Base-by-base conservation (phyloP, 2,888 invertebrate species). In the Ectobius pallidus region DNA sequence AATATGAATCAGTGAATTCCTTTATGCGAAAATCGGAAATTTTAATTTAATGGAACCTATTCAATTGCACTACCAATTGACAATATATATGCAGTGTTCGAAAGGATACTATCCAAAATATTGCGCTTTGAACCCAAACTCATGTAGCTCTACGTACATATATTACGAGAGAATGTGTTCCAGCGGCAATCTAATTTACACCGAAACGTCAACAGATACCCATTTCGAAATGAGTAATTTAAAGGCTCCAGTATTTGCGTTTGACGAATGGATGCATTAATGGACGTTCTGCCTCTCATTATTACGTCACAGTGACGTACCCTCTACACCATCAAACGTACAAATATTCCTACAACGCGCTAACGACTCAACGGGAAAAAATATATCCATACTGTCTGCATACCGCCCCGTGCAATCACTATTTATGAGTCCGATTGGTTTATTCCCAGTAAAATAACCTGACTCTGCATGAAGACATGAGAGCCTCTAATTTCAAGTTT, bases 161-260 rank as follows among this genome's bases (percentile, higher is more conserved):
- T 39, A 39, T 39, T 39, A 39, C n/a, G 39, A 39, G 39, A 39
- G 39, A 39, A 39, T 39, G 39, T 39, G 39, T 39, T 39, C 39
- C 25, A 25, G 58, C 20, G 58, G 58, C 25, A 58, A 58, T 58
- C 58, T 58, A 20, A 58, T 58, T 58, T 58, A 25, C 58, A 58
- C 58, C 6, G 58, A 58, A 58, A 58, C 27, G 58, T 58, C 58
- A 27, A 20, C 25, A 39, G 49, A 58, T 20, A 7, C 27, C 58
- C 30, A 58, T 58, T 58, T 58, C 25, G 58, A 58, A 58, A 58
- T 58, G 58, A 25, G 58, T 27, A 58, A 58, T 58, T 58, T 58
- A 58, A 58, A 58, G 58, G 25, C 27, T 11, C 16, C 58, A 58
- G 58, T 58, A 25, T 58, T 58, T 58, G 58, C 58, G 58, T 58